Evolutionary conservation across 2,797 vertebrate species (phyloP), one percentile per base, ranked within the genome.

Genomic region (Etheostoma nigrum): DNA sequence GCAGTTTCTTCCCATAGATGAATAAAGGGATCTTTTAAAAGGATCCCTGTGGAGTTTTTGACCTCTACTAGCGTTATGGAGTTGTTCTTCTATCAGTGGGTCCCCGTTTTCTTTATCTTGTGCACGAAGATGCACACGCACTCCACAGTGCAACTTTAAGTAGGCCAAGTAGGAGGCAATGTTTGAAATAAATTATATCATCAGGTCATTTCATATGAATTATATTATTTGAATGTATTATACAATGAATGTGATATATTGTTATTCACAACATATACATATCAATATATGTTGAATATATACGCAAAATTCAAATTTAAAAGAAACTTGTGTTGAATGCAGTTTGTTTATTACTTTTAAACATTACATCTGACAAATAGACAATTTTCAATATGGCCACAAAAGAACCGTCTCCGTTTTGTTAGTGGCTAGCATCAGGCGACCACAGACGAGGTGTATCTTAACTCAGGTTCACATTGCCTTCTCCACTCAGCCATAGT

Each of bases 401-500:
- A 47, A 48, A 59, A 45, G 5, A 1, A 45, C 21, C 40, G 2
- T 30, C 6, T 6, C 11, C 11, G 16, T 25, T 52, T 51, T 36
- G 12, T 16, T 45, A 16, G 14, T 11, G 12, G 16, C 16, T 66
- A 42, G 23, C 16, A 68, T 36, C 12, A 67, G 15, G 40, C 10
- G 2, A 21, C 66, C 36, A 66, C 44, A 66, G 27, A 49, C n/a
- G 40, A 48, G 25, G 4, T 53, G 23, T 19, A 42, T 79, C 57
- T 74, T 36, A 66, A 79, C 15, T n/a, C 27, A 14, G 65, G 74
- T 62, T 83, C 42, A 60, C 69, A 71, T 14, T 76, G 30, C 75
- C 48, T 57, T 80, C 45, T 60, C 45, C 44, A 65, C 65, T 80
- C 71, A 85, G 76, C 84, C n/a, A 12, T 79, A 73, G 51, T n/a